Conservation (phyloP, 2,888 invertebrate species). For the Margaritifera margaritifera region DNA sequence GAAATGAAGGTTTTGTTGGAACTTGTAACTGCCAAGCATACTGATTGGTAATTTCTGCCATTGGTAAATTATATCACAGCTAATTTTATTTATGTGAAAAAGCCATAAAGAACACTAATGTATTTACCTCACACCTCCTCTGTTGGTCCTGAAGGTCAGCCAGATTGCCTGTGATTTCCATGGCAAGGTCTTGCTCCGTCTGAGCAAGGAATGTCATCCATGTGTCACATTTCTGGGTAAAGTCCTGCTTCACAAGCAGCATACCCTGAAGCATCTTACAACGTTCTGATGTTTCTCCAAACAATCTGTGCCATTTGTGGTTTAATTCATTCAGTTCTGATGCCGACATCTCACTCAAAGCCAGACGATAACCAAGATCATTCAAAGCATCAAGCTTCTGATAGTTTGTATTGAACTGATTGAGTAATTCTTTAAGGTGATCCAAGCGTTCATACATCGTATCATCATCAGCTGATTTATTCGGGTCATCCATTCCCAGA, state of each 20-base stretch:
- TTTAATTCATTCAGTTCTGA: conserved; percentile 61
- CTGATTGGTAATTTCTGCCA: too few relatives aligned
- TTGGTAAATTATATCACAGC: too few relatives aligned
- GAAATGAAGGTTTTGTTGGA: too few relatives aligned
- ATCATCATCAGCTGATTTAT: conserved; percentile 54
- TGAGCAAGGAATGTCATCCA: conserved; percentile 69
- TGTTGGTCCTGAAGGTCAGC: conserved; percentile 63
- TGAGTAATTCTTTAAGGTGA: conserved; percentile 54
- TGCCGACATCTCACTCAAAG: conserved; percentile 57
- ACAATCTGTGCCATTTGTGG: conserved; percentile 62
- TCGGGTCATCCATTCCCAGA: conserved; percentile 55
- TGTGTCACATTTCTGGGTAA: conserved; percentile 66
- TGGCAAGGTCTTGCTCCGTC: conserved; percentile 64
- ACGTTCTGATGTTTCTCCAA: conserved; percentile 52
- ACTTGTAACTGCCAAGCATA: too few relatives aligned
- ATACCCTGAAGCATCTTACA: conserved; percentile 59
- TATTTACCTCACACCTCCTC: conserved; percentile 62
- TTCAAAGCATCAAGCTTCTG: conserved; percentile 62
- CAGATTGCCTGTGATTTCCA: conserved; percentile 63
- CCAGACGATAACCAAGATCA: conserved; percentile 65
- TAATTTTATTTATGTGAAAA: background rate
- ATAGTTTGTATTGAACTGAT: conserved; percentile 58
- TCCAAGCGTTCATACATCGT: conserved; percentile 49
- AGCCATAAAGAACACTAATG: too few relatives aligned
- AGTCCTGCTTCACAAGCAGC: conserved; percentile 66